These are phyloP conservation scores for Anseranas semipalmata DNA, from an alignment of 2,113 vertebrate genomes.

Conservation along the genomic window DNA sequence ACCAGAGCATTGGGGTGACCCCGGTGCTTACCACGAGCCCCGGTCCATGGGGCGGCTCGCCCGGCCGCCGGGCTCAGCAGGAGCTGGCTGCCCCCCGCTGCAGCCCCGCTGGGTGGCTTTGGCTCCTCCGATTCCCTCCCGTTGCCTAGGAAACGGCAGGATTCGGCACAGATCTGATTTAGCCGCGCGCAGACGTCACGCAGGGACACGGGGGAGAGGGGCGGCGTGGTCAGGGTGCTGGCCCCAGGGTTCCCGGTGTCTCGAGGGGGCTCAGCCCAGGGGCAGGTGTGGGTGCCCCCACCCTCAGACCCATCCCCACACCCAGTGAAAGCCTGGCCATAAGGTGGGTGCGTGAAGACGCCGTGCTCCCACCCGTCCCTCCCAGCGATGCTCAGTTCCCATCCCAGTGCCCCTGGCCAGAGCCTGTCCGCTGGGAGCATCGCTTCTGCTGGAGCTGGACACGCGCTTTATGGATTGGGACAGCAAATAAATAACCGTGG, in stretches of 20 bases:
- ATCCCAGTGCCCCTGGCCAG: accelerated
- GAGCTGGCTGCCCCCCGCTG: background rate
- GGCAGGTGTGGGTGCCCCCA: accelerated
- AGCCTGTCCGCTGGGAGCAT: background rate
- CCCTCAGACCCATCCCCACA: accelerated
- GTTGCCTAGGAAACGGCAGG: constrained; percentile 53
- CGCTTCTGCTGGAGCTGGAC: background rate
- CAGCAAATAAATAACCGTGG: accelerated
- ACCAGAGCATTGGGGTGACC: accelerated
- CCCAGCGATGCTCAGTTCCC: accelerated
- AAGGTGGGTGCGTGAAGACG: accelerated
- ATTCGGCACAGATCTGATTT: constrained; percentile 6
- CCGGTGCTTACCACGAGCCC: background rate
- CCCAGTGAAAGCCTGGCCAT: accelerated
- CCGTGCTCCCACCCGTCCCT: background rate
- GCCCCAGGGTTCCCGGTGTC: accelerated
- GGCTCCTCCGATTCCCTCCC: constrained; percentile 15
- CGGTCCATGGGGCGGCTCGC: accelerated
- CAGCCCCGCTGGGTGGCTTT: background rate
- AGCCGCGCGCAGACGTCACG: background rate
- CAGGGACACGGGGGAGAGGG: background rate
- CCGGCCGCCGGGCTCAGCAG: background rate
- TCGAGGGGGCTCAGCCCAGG: background rate
- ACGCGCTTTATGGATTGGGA: accelerated
- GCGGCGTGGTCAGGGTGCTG: accelerated